These are phyloP conservation scores for Dicerorhinus sumatrensis DNA, from an alignment of 2,113 vertebrate species.

Conservation along the genomic window DNA sequence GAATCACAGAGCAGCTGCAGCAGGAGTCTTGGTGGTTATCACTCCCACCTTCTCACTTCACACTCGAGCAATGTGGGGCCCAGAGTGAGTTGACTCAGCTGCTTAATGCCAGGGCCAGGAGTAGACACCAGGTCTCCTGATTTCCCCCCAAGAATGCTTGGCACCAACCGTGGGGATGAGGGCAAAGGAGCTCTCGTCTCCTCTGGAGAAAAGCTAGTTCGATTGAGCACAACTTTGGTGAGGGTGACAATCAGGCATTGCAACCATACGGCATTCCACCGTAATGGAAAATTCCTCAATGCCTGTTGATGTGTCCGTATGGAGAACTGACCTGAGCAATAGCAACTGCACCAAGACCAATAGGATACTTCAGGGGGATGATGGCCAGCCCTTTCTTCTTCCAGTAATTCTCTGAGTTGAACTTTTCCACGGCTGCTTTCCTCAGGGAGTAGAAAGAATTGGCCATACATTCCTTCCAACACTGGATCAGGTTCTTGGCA, in stretches of 20 bases:
- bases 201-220: neutral
- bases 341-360: conserved; percentile 85
- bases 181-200: neutral
- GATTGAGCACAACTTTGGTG: neutral
- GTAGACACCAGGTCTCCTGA: neutral
- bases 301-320: neutral
- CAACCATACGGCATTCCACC: neutral
- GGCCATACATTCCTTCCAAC: conserved; percentile 92
- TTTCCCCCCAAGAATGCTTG: neutral
- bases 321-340: conserved; percentile 90
- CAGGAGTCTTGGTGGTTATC: neutral
- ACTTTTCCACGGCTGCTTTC: conserved; percentile 82
- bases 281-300: neutral
- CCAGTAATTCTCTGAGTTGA: conserved; percentile 93
- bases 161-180: fast-evolving
- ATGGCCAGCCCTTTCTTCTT: conserved; percentile 93
- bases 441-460: conserved; percentile 85
- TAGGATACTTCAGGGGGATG: conserved; percentile 92
- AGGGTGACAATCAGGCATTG: neutral
- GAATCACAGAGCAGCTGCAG: neutral
- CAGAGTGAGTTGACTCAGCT: neutral
- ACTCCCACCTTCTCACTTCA: neutral
- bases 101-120: neutral
- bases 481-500: conserved; percentile 88
- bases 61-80: neutral